Evolutionary conservation across 1,140 invertebrate genomes (phyloP), one percentile per base, ranked within the genome.

Genomic region (Babylonia areolata): DNA sequence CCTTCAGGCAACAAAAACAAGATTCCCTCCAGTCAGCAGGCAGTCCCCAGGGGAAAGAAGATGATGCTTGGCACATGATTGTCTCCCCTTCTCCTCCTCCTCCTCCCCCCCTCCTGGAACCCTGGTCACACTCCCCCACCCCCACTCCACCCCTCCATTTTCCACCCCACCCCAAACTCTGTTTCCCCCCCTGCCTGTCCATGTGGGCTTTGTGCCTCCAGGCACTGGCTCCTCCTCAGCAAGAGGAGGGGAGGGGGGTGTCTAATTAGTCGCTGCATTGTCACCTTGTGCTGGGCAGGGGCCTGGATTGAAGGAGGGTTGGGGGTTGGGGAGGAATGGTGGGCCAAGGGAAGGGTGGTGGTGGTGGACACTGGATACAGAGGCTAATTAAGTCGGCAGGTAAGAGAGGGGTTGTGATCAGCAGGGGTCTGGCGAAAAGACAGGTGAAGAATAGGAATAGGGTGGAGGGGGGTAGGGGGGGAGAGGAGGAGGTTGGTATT

Each of bases 341-440:
- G n/a, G n/a, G n/a, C n/a, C n/a, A n/a, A n/a, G n/a, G n/a, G n/a
- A n/a, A n/a, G 42, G 42, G 46, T 9, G 46, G 2, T 0, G 46
- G 46, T 9, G 46, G 46, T 17, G n/a, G 35, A 31, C 39, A 84
- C 11, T 35, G n/a, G 39, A 42, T 11, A 42, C 37, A 35, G 40
- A n/a, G 46, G 78, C 78, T 84, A 75, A 84, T 84, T 40, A 84
- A 84, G 69, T n/a, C 35, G 40, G 20, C 69, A 84, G 82, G 82
- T 84, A 73, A 73, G 39, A 84, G 58, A n/a, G 39, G n/a, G 35
- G 73, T 64, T 84, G n/a, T 69, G 35, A 20, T 51, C 39, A 20
- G 81, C 64, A 69, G 81, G 81, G 81, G 54, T 64, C 46, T 2
- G 31, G 39, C 20, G 12, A 69, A 40, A 46, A 69, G 64, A 71